A percentile compares a stretch with the other conserved stretches of the same genome.
phyloP scores from a whole-genome alignment of 1,140 invertebrate species.

The Pseudomyrmex gracilis region DNA sequence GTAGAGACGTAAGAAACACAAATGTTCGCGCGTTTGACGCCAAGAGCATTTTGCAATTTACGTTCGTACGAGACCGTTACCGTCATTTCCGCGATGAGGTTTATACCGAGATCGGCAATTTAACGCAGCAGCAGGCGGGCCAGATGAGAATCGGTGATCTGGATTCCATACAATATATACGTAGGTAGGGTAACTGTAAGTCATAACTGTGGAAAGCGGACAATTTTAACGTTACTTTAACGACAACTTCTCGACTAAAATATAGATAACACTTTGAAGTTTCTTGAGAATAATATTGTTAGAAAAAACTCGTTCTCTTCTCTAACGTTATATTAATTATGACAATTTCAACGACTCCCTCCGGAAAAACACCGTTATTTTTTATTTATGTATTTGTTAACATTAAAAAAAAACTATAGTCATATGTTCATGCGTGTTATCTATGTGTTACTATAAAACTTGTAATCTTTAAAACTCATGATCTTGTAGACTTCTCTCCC shows the following conservation, averaged over 20 bases:
- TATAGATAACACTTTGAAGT: slow-evolving; percentile 22
- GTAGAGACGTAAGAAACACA: neutral
- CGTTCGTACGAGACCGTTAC: slow-evolving; percentile 62
- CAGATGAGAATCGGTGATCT: slow-evolving; percentile 61
- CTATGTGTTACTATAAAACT: neutral
- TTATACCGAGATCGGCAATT: slow-evolving; percentile 38
- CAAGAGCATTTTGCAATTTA: slow-evolving; percentile 64
- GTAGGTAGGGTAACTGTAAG: slow-evolving; percentile 60
- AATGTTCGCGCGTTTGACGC: slow-evolving; percentile 10
- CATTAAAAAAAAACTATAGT: neutral
- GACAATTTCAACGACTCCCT: neutral
- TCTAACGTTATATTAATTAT: no score
- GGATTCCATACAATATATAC: slow-evolving; percentile 49
- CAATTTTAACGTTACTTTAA: slow-evolving; percentile 73
- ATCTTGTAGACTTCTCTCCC: neutral
- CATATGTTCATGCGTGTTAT: neutral
- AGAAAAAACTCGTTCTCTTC: no score
- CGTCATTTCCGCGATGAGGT: slow-evolving; percentile 33
- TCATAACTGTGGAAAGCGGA: slow-evolving; percentile 66
- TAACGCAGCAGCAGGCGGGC: slow-evolving; percentile 24
- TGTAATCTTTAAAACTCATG: neutral
- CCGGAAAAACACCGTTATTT: no score
- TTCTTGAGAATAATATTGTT: slow-evolving; percentile 52
- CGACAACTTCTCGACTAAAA: slow-evolving; percentile 64
- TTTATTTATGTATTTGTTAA: neutral